Conservation (phyloP, 2,113 vertebrate species). For the Anguilla japonica region DNA sequence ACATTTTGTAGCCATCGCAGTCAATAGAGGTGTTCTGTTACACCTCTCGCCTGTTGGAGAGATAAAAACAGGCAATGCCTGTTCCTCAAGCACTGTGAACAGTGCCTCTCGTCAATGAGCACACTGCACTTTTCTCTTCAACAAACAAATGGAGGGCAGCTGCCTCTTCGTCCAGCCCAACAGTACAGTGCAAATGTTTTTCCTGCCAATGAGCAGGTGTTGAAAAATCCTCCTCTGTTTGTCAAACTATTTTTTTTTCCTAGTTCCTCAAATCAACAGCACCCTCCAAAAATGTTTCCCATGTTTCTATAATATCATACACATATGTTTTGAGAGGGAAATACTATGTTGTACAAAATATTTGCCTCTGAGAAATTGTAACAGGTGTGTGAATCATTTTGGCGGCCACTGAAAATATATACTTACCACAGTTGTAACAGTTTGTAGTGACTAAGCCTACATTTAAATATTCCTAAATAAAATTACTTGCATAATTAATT, state of each 20-base stretch:
- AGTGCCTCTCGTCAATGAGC: neutral
- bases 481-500: neutral
- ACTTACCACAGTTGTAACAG: neutral
- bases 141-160: neutral
- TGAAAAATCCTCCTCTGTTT: neutral
- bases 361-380: no score
- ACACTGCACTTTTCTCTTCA: neutral
- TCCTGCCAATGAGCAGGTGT: neutral
- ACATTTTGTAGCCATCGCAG: no score
- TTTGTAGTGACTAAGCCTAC: neutral
- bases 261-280: no score
- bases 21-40: no score
- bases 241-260: neutral
- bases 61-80: no score
- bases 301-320: no score
- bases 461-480: neutral
- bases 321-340: no score
- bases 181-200: neutral
- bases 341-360: no score
- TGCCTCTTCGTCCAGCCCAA: neutral
- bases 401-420: neutral
- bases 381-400: no score
- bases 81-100: neutral
- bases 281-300: no score
- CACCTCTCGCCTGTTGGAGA: no score